A percentile compares a stretch with the other conserved stretches of the same genome.
phyloP scores from a whole-genome alignment of 2,888 invertebrate genomes.

The Cepaea hortensis region DNA sequence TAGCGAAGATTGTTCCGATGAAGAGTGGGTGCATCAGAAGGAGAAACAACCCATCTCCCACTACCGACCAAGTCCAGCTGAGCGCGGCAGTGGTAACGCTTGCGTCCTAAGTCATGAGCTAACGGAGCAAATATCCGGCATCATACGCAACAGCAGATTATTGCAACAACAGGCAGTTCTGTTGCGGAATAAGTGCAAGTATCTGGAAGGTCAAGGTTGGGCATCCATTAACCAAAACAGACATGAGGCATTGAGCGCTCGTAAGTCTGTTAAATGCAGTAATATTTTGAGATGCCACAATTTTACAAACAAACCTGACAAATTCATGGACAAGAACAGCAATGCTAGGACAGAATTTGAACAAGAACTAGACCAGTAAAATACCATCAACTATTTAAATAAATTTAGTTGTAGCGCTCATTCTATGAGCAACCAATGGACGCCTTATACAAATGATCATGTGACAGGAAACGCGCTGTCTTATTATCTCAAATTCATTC shows the following conservation, averaged over 20 bases:
- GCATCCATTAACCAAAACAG: not conserved
- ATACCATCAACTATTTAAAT: no score
- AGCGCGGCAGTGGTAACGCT: not conserved
- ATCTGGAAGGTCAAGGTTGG: not conserved
- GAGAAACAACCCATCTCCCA: constrained; percentile 19
- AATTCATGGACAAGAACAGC: not conserved
- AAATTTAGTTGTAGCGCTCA: no score
- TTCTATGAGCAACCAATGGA: no score
- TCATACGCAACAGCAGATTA: constrained; percentile 2
- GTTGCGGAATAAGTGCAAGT: not conserved
- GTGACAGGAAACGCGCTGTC: not conserved
- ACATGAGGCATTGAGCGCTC: no score
- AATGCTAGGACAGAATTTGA: not conserved
- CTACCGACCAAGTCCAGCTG: not conserved
- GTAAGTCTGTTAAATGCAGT: not conserved
- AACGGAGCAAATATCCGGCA: not conserved
- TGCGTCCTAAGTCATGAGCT: not conserved
- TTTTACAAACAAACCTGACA: not conserved
- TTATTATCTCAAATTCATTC: not conserved
- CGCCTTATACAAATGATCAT: no score
- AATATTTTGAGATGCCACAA: not conserved
- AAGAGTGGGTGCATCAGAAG: not conserved
- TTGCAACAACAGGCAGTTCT: constrained; percentile 24
- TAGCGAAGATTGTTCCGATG: not conserved
- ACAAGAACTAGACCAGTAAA: no score